Conservation (phyloP, 2,888 invertebrate genomes). For the Pandemis cinnamomeana region DNA sequence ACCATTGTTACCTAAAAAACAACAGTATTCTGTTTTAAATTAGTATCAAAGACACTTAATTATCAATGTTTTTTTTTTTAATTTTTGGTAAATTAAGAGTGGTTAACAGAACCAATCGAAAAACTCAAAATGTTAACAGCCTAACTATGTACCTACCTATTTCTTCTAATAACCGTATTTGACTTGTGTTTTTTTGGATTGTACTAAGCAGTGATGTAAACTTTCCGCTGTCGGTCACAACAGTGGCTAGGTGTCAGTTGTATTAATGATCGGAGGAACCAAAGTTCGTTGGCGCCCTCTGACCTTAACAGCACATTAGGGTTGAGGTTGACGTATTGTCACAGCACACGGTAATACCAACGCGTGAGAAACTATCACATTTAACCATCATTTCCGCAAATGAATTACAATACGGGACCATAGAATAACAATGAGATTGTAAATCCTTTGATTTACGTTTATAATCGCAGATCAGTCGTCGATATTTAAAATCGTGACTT, state of each 20-base stretch:
- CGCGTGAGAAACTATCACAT: conserved; percentile 31
- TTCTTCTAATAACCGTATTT: not conserved
- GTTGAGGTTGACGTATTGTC: conserved; percentile 6
- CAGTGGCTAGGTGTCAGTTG: conserved; percentile 29
- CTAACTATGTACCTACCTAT: no score
- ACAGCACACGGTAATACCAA: conserved; percentile 6
- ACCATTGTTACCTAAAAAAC: no score
- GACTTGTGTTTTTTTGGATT: conserved; percentile 2
- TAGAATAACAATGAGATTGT: conserved; percentile 40
- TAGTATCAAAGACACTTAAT: no score
- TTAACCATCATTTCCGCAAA: conserved; percentile 37
- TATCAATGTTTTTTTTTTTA: no score
- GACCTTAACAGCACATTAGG: conserved; percentile 27
- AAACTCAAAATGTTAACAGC: no score
- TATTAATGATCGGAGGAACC: conserved; percentile 36
- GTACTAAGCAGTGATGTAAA: conserved; percentile 9
- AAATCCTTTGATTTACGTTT: conserved; percentile 41
- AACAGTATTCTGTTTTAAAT: no score
- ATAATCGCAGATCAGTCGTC: conserved; percentile 24
- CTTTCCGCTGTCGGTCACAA: conserved; percentile 9
- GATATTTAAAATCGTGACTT: conserved; percentile 46
- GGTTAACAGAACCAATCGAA: no score
- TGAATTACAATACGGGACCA: conserved; percentile 30
- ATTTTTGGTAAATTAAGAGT: no score
- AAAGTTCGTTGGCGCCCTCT: conserved; percentile 40